Evolutionary conservation across 2,113 vertebrate genomes (phyloP).

Genomic region (Oryzias celebensis): DNA sequence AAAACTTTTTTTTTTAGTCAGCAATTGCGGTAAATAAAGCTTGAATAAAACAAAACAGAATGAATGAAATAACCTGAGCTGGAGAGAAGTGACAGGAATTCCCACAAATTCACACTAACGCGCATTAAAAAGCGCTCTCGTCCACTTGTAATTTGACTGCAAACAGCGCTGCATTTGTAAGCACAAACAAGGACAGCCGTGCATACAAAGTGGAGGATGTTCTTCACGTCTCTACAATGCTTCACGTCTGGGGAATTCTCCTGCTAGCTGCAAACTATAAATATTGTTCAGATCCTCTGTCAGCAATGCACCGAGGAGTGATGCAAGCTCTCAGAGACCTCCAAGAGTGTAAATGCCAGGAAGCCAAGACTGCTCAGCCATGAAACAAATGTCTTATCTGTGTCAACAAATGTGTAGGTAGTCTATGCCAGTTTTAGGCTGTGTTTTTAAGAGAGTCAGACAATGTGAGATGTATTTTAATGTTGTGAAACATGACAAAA

Average conservation of each 20-base stretch:
- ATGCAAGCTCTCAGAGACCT: slow-evolving; percentile 44
- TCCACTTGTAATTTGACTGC: slow-evolving; percentile 24
- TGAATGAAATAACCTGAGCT: background rate
- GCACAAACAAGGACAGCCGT: slow-evolving; percentile 46
- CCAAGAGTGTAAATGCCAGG: slow-evolving; percentile 39
- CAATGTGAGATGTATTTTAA: background rate
- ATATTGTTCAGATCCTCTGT: slow-evolving; percentile 58
- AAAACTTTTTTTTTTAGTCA: too few relatives aligned
- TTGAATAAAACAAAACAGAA: background rate
- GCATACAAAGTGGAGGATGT: slow-evolving; percentile 59
- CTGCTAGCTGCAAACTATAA: slow-evolving; percentile 59
- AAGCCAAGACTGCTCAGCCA: slow-evolving; percentile 37
- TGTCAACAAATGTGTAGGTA: slow-evolving; percentile 40
- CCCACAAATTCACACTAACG: background rate
- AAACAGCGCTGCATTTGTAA: slow-evolving; percentile 26
- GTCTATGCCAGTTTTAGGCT: slow-evolving; percentile 10
- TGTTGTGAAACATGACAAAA: background rate
- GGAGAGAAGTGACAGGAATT: background rate
- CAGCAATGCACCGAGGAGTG: slow-evolving; percentile 32
- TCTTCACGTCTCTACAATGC: slow-evolving; percentile 40
- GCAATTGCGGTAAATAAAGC: background rate
- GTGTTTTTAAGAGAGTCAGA: slow-evolving; percentile 1
- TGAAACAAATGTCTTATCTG: slow-evolving; percentile 55
- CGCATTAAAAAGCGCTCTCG: background rate
- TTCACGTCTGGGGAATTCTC: slow-evolving; percentile 59